Conservation (phyloP, 2,797 vertebrate genomes). For the Trematomus bernacchii region DNA sequence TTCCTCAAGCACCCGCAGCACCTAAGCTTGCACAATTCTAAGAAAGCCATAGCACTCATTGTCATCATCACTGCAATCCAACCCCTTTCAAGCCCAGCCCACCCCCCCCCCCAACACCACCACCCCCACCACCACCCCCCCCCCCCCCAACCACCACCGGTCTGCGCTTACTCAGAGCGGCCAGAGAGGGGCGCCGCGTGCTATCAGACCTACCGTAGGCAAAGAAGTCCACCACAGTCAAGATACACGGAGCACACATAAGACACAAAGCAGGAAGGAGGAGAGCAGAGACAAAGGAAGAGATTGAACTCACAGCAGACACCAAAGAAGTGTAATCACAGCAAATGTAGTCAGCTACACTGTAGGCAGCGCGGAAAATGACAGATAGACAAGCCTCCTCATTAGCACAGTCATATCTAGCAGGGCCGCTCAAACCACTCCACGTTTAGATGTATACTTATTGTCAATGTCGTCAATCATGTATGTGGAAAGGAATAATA, state of each 20-base stretch:
- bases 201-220: constrained; percentile 90
- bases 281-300: constrained; percentile 87
- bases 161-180: constrained; percentile 84
- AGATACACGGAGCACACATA: constrained; percentile 87
- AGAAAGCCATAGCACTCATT: constrained; percentile 85
- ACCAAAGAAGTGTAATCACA: constrained; percentile 83
- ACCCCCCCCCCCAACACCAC: constrained; percentile 24
- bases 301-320: constrained; percentile 88
- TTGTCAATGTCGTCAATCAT: constrained; percentile 55
- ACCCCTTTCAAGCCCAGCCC: constrained; percentile 75
- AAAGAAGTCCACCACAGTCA: constrained; percentile 86
- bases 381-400: constrained; percentile 68
- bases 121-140: constrained; percentile 48
- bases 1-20: constrained; percentile 87
- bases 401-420: constrained; percentile 65
- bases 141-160: constrained; percentile 55
- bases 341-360: constrained; percentile 80
- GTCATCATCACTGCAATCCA: constrained; percentile 82
- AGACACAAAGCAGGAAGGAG: constrained; percentile 82
- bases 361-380: constrained; percentile 79
- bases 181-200: constrained; percentile 83
- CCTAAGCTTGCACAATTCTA: constrained; percentile 86
- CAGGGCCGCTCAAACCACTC: constrained; percentile 40
- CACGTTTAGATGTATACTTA: constrained; percentile 44
- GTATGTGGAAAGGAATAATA: constrained; percentile 35